These are phyloP conservation scores for Allolobophora icterica DNA, from an alignment of 2,888 invertebrate genomes.

Conservation along the genomic window DNA sequence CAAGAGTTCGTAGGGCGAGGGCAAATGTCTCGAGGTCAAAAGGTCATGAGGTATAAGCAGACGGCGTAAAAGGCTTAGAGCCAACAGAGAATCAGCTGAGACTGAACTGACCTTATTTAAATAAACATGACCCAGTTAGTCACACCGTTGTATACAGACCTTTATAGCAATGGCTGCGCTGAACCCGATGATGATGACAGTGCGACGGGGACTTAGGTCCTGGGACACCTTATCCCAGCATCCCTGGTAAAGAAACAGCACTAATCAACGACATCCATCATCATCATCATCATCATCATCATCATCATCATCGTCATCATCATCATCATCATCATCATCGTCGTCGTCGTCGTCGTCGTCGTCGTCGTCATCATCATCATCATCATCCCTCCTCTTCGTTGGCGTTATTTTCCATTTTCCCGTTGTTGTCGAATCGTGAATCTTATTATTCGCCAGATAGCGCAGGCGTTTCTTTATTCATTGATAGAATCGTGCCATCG, in stretches of 20 bases:
- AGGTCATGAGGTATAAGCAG: no score
- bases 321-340: neutral
- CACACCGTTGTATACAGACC: neutral
- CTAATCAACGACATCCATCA: neutral
- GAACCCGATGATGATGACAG: neutral
- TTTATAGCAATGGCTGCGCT: neutral
- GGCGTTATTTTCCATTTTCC: neutral
- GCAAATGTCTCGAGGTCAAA: no score
- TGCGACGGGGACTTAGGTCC: neutral
- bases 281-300: slow-evolving; percentile 24
- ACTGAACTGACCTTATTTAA: no score
- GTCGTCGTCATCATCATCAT: neutral
- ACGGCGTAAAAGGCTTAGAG: no score
- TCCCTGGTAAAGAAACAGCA: neutral
- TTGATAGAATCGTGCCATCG: no score
- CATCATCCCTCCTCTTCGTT: neutral
- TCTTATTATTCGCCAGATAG: neutral
- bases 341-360: slow-evolving; percentile 22
- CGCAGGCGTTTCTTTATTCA: no score
- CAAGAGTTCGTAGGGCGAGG: no score
- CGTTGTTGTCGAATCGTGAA: neutral
- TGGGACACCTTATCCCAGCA: neutral
- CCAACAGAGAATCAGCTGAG: no score
- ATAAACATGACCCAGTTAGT: no score
- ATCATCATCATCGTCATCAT: slow-evolving; percentile 22